Base-by-base conservation (phyloP, 64 coral and sea anemone genomes). In the Pocillopora verrucosa region DNA sequence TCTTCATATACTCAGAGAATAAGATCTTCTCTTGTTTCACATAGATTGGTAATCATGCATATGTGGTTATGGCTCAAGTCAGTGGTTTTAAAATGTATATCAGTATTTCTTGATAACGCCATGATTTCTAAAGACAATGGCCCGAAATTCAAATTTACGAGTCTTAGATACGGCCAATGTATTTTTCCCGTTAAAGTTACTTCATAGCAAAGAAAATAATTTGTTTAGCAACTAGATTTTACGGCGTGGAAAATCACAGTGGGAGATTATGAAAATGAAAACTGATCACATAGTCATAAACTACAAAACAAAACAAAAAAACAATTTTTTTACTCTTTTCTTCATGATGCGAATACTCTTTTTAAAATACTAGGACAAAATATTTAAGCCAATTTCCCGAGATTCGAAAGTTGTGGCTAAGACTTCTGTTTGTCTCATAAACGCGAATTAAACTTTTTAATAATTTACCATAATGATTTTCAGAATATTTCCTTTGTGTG, bases 391-490 rank as follows among this genome's bases (percentile, higher is more conserved):
- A 25, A 70, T 70, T 26, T 24, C 34, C 16, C 25, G 58, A 24
- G 62, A 63, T 61, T 35, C 25, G 58, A 24, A 81, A 63, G 11
- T 61, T 15, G 26, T 15, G 1, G 34, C 59, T 16, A 63, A 7
- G 11, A 25, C 10, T 85, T 56, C 13, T 67, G 34, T 65, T 83
- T 83, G 59, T 67, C 1, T 83, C 36, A 35, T 13, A 10, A 10
- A 16, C 79, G 61, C 41, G 63, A 57, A 85, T 22, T 69, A 58
- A 85, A 85, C 63, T 58, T 24, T 56, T 85, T 36, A 65, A 85
- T 85, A 72, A 85, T 85, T 85, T 56, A 85, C 63, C 69, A 24
- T 26, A 72, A 56, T 67, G 22, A 63, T 81, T 35, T 26, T 81
- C 4, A 51, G 24, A 59, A 41, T 56, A 51, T 83, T 67, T 22